These are phyloP conservation scores for Arnoldichthys spilopterus DNA, from an alignment of 2,797 vertebrate species.

Conservation along the genomic window DNA sequence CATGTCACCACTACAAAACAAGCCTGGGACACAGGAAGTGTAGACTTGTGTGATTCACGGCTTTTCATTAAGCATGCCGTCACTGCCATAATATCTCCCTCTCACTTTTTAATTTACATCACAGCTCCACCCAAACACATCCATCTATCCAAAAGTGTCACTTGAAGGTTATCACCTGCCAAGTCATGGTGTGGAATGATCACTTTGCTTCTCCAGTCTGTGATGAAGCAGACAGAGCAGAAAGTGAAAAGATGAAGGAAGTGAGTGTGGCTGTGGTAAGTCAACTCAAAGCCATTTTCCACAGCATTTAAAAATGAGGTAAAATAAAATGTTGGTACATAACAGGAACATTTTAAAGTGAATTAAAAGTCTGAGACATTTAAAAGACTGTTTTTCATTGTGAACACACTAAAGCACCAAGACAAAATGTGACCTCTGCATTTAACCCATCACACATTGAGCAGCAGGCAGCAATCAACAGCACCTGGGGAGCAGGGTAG, in stretches of 20 bases:
- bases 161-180: constrained; percentile 55
- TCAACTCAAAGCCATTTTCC: constrained; percentile 18
- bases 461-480: no score
- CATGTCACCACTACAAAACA: background rate
- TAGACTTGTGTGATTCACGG: constrained; percentile 42
- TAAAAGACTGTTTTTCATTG: no score
- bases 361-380: no score
- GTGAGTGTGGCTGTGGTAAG: constrained; percentile 28
- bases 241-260: background rate
- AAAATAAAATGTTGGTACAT: background rate
- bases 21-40: constrained; percentile 14
- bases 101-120: constrained; percentile 56
- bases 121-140: constrained; percentile 37
- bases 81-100: constrained; percentile 50
- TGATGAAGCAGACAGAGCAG: constrained; percentile 18
- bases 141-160: constrained; percentile 46
- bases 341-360: no score
- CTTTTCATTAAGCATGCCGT: constrained; percentile 52
- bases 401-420: no score
- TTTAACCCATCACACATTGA: no score
- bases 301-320: background rate
- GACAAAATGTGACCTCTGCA: no score
- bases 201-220: constrained; percentile 27
- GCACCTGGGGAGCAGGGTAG: no score
- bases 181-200: constrained; percentile 42